Evolutionary conservation across 2,888 invertebrate species (phyloP), one percentile per base, ranked within the genome.

Genomic region (Stenolophus ochropezus): DNA sequence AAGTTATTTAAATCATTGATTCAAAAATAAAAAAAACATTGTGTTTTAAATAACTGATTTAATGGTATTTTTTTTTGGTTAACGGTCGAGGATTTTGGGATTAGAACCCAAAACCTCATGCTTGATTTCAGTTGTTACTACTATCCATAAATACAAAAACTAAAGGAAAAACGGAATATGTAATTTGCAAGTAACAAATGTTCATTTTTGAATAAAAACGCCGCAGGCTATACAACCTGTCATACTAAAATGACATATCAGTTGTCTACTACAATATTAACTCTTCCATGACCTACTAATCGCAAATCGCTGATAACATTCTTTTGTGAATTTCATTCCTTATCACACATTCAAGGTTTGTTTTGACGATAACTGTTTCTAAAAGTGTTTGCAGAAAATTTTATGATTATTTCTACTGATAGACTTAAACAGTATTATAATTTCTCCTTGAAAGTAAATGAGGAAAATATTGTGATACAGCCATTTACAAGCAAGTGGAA

Each of bases 361-460:
- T 73, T 73, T 73, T 73, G 73, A 47, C 73, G 47, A 73, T 69
- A 69, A 33, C 18, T 69, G 65, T 69, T 69, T 69, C 65, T 69
- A 69, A 69, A 69, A 69, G 65, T 69, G 33, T 33, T 33, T 69
- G 65, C 65, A 69, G 65, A 69, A 61, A 69, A 69, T 69, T 69
- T 69, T 69, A 69, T 18, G 65, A 69, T 69, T 33, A 33, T 5
- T 69, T 33, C 33, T 69, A 33, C 8, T 14, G 65, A 69, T 69
- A 69, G 65, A 18, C 65, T 69, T 33, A 14, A 1, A 27, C 16
- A 33, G 33, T 69, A 69, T 69, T 69, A 69, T 69, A 69, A 69
- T 69, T 69, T 69, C 33, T 69, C 65, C 65, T 69, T 69, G 65
- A 69, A 69, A 69, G 65, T 69, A 69, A 69, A 69, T 69, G 65